Evolutionary conservation across 2,113 vertebrate species (phyloP).

Genomic region (Tenrec ecaudatus): DNA sequence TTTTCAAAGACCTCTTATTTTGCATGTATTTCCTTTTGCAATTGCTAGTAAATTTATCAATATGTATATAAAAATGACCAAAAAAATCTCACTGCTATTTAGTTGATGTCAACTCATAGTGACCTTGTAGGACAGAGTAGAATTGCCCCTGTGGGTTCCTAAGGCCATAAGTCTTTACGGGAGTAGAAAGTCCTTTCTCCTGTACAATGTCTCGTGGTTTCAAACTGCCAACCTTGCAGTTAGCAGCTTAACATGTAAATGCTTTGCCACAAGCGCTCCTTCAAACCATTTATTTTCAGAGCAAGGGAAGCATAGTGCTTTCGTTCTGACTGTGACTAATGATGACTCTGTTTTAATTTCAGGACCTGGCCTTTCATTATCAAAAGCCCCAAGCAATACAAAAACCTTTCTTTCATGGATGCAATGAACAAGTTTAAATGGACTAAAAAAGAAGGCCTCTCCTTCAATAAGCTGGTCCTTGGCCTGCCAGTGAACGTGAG

Average conservation of each 20-base stretch:
- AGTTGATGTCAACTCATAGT: too few species aligned
- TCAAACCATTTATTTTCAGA: not conserved
- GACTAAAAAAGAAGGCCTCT: slow-evolving; percentile 89
- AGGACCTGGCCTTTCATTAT: slow-evolving; percentile 94
- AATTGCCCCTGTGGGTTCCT: too few species aligned
- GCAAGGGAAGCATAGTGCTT: not conserved
- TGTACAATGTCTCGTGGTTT: too few species aligned
- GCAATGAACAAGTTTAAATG: slow-evolving; percentile 94
- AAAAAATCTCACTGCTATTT: too few species aligned
- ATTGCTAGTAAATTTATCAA: not conserved
- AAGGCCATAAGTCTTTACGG: too few species aligned
- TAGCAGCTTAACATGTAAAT: too few species aligned
- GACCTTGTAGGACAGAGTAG: too few species aligned
- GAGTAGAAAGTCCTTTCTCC: too few species aligned
- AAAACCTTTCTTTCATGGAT: slow-evolving; percentile 93
- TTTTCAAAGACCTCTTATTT: not conserved
- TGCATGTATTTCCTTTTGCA: not conserved
- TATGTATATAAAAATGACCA: too few species aligned
- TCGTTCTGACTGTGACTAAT: slow-evolving; percentile 44
- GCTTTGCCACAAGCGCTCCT: too few species aligned
- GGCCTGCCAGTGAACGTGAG: slow-evolving; percentile 90
- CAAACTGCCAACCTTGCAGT: too few species aligned
- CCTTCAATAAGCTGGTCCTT: slow-evolving; percentile 91
- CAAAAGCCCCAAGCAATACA: slow-evolving; percentile 93
- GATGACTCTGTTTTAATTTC: slow-evolving; percentile 45